Base-by-base conservation (phyloP, 2,113 vertebrate species). In the Hippocampus barbouri region DNA sequence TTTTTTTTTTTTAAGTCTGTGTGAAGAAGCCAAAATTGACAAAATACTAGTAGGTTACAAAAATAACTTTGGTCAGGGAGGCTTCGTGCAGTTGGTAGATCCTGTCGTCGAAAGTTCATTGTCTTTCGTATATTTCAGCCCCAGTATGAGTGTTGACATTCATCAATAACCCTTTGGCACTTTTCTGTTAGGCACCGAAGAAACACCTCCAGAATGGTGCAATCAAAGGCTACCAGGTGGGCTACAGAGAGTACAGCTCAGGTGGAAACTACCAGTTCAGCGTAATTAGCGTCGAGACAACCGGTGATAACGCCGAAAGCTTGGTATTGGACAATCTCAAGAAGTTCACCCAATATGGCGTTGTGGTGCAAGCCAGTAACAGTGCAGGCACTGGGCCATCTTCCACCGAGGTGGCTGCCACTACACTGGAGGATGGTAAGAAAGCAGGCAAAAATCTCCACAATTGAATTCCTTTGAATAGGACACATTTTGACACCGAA, bases 181-280 rank as follows among this genome's bases (percentile, higher is more conserved):
- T 51, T 11, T 0, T 67, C 53, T 56, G 11, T 43, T 61, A 99
- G 97, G 91, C 95, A 11, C 97, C 97, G 18, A 96, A 95, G 90
- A 98, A 95, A 78, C 96, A 98, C 45, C 88, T 99, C 64, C 97
- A 98, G 89, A 99, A 99, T 0, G 97, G 97, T 2, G 94, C 97
- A 54, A 99, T 99, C 89, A 92, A 93, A 3, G 96, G 97, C 51
- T 99, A 98, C 90, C 97, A 99, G 87, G 97, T 98, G 27, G 96
- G 97, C 54, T 98, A 98, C 83, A 92, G 97, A 41, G 97, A 98
- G 74, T 97, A 97, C 93, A 98, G 96, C 75, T 93, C 94, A 0
- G 96, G 96, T 0, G 97, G 96, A 16, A 99, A 96, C 78, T 97
- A 97, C 89, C 96, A 99, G 84, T 99, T 99, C 91, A 97, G 96